Evolutionary conservation across 2,888 invertebrate species (phyloP).

Genomic region (Caradrina clavipalpis): DNA sequence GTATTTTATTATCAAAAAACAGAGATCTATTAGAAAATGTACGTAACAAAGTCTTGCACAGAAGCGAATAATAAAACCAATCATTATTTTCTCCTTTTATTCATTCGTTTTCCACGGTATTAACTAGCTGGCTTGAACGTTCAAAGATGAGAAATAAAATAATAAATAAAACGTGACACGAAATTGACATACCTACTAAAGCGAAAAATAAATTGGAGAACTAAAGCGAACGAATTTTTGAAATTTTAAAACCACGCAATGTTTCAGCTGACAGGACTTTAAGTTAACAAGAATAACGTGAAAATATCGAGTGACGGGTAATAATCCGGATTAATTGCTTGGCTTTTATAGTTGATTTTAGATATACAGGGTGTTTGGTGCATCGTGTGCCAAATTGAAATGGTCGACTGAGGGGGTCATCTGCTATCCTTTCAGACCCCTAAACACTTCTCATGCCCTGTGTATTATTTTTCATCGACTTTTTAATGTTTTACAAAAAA

Average conservation of each 20-base stretch:
- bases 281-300: slow-evolving; percentile 27
- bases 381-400: too few species aligned
- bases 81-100: slow-evolving; percentile 1
- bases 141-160: slow-evolving; percentile 14
- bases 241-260: slow-evolving; percentile 26
- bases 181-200: slow-evolving; percentile 18
- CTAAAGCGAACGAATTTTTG: slow-evolving; percentile 15
- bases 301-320: slow-evolving; percentile 22
- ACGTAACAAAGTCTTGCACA: too few species aligned
- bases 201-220: slow-evolving; percentile 39
- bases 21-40: too few species aligned
- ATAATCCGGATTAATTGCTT: slow-evolving; percentile 9
- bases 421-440: too few species aligned
- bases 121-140: background rate
- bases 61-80: too few species aligned
- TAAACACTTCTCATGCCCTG: too few species aligned
- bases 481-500: too few species aligned
- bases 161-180: slow-evolving; percentile 11
- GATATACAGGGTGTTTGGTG: too few species aligned
- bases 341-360: background rate
- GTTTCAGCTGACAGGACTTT: slow-evolving; percentile 23
- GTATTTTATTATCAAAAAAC: too few species aligned
- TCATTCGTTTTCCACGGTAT: background rate
- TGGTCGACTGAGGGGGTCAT: too few species aligned
- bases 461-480: too few species aligned